Percentiles rank a stretch among this genome's conserved stretches.
Conservation (phyloP, 1,140 invertebrate species). For the Platyura marginata region DNA sequence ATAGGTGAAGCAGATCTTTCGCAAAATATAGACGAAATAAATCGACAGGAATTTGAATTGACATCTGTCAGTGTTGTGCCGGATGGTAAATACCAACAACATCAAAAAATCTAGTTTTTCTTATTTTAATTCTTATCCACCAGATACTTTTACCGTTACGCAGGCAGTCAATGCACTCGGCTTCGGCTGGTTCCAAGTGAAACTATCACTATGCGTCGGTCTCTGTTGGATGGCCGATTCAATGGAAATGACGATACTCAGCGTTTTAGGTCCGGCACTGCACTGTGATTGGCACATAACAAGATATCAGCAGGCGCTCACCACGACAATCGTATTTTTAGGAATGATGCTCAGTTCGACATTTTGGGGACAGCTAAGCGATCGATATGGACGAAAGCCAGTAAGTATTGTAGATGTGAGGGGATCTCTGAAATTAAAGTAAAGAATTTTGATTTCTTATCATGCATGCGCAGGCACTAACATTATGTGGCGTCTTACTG, state of each 20-base stretch:
- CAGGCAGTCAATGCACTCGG: slow-evolving; percentile 90
- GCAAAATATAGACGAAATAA: neutral
- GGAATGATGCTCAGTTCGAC: slow-evolving; percentile 95
- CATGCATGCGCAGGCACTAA: slow-evolving; percentile 42
- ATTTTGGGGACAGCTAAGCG: slow-evolving; percentile 90
- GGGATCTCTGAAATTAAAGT: too few species aligned
- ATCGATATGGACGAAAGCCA: slow-evolving; percentile 79
- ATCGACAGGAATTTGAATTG: slow-evolving; percentile 44
- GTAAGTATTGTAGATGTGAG: too few species aligned
- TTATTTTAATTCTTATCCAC: slow-evolving; percentile 16
- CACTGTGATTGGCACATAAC: slow-evolving; percentile 88
- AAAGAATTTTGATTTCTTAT: too few species aligned
- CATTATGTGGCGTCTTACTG: slow-evolving; percentile 69
- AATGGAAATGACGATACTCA: slow-evolving; percentile 96
- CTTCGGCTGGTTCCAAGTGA: slow-evolving; percentile 92
- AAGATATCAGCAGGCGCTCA: slow-evolving; percentile 48
- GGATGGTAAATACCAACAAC: slow-evolving; percentile 59
- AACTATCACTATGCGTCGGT: slow-evolving; percentile 67
- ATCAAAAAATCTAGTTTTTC: too few species aligned
- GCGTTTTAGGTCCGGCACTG: slow-evolving; percentile 78
- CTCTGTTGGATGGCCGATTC: slow-evolving; percentile 94
- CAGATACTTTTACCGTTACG: slow-evolving; percentile 85
- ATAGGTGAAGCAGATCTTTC: neutral
- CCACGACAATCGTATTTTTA: slow-evolving; percentile 67
- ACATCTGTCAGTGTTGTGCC: slow-evolving; percentile 62